Evolutionary conservation across 2,888 invertebrate genomes (phyloP).

Genomic region (Cotesia congregata): DNA sequence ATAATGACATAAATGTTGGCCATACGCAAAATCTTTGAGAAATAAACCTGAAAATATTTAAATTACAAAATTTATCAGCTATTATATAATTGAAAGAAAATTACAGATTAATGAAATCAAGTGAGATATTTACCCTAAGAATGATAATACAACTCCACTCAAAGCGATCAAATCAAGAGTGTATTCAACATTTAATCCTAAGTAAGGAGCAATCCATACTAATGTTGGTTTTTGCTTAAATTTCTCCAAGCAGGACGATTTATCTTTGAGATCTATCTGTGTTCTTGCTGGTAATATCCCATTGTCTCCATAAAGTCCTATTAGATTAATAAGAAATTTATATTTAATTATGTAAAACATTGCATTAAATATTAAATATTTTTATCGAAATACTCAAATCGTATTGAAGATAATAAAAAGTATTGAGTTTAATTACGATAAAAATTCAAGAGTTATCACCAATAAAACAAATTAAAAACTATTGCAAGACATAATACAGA

Average conservation of each 20-base stretch:
- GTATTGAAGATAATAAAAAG: slow-evolving; percentile 2
- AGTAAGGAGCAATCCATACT: slow-evolving; percentile 77
- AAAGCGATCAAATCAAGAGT: slow-evolving; percentile 79
- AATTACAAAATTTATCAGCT: neutral
- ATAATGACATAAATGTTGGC: slow-evolving; percentile 76
- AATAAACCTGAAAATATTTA: slow-evolving; percentile 71
- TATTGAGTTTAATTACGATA: neutral
- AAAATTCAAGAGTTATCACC: neutral
- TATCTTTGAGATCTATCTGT: slow-evolving; percentile 68
- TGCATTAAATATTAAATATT: slow-evolving; percentile 61
- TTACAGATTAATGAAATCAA: neutral
- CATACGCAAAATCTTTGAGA: slow-evolving; percentile 75
- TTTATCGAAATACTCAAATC: slow-evolving; percentile 23
- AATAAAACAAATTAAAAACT: neutral
- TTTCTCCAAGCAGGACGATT: slow-evolving; percentile 72
- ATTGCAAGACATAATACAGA: neutral
- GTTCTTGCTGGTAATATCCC: slow-evolving; percentile 78
- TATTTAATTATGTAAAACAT: slow-evolving; percentile 27
- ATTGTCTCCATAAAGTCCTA: slow-evolving; percentile 83
- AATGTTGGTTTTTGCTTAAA: slow-evolving; percentile 77
- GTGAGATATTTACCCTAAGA: slow-evolving; percentile 73
- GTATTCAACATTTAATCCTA: slow-evolving; percentile 77
- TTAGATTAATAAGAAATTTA: neutral
- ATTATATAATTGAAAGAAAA: neutral
- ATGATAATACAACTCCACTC: slow-evolving; percentile 77